Evolutionary conservation across 2,888 invertebrate species (phyloP), one percentile per base, ranked within the genome.

Genomic region (Coecobrya sp.): DNA sequence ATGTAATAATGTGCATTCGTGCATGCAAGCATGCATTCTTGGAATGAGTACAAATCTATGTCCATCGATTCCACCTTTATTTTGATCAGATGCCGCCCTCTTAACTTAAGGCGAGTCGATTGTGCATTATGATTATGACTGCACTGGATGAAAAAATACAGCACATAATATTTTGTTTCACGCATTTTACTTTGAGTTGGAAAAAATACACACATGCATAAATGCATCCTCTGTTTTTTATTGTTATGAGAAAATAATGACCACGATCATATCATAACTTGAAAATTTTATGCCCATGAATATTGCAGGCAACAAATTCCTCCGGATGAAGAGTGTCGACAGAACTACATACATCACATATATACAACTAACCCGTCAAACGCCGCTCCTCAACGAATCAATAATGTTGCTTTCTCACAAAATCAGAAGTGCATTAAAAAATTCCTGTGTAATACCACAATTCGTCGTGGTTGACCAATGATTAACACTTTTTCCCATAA

Each of bases 401-500:
- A 59, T 81, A 81, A 81, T 79, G 27, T 19, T 49, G 30, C n/a
- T 81, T 55, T 59, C 59, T 36, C 81, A 55, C 81, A 81, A 27
- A 81, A 52, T 30, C 55, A 52, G 55, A 52, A 36, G 81, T 55
- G n/a, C 81, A 81, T 81, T 81, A 81, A 81, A 49, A 81, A 81
- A 81, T 81, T 81, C 81, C 59, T 81, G n/a, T 16, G 36, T 81
- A 59, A 81, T 55, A 19, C 59, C 52, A 30, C 76, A 76, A 76
- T 76, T 49, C 76, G 49, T 81, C 59, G 81, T 59, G 81, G 81
- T 81, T 81, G 55, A 81, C 81, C 81, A 81, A 27, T 52, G 59
- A 81, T 81, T 81, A 81, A 59, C 81, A 81, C 81, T 81, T 81
- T 65, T 79, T 81, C 81, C 81, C 81, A 81, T 81, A 55, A 81